A percentile compares a stretch with the other conserved stretches of the same genome.
Conservation (phyloP, 2,797 vertebrate genomes). For the Poecilia picta region DNA sequence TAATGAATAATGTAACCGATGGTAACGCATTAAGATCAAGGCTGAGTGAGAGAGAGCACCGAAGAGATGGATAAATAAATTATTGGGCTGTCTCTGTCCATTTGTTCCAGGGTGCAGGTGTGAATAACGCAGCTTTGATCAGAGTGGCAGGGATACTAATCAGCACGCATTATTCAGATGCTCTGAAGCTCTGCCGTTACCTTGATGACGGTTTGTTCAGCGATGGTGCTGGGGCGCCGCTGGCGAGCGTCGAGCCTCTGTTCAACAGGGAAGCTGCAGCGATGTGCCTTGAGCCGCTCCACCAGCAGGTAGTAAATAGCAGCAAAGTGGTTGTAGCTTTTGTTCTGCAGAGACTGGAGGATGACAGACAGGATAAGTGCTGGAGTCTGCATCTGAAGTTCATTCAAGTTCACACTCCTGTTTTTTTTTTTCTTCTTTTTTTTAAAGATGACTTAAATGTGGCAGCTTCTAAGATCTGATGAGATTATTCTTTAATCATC, state of each 20-base stretch:
- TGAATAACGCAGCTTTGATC: slow-evolving; percentile 73
- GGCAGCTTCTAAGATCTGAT: slow-evolving; percentile 24
- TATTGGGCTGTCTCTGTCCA: slow-evolving; percentile 21
- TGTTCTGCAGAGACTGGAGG: slow-evolving; percentile 94
- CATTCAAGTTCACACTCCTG: slow-evolving; percentile 9
- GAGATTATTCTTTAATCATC: slow-evolving; percentile 34
- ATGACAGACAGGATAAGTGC: slow-evolving; percentile 27
- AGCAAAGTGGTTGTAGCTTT: slow-evolving; percentile 99
- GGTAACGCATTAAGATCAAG: slow-evolving; percentile 55
- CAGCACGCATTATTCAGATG: slow-evolving; percentile 42
- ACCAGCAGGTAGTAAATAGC: slow-evolving; percentile 98
- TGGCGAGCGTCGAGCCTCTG: slow-evolving; percentile 93
- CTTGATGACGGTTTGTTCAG: slow-evolving; percentile 96
- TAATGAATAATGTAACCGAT: slow-evolving; percentile 55
- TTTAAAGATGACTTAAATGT: slow-evolving; percentile 16
- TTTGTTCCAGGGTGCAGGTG: slow-evolving; percentile 61
- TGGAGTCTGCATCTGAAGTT: slow-evolving; percentile 7
- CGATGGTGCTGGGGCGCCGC: slow-evolving; percentile 93
- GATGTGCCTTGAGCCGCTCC: slow-evolving; percentile 95
- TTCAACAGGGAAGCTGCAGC: slow-evolving; percentile 97
- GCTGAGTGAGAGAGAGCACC: slow-evolving; percentile 18
- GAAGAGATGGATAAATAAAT: slow-evolving; percentile 49
- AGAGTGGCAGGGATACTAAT: slow-evolving; percentile 42
- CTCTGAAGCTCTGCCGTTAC: slow-evolving; percentile 72
- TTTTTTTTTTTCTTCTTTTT: not conserved